These are phyloP conservation scores for Parazoanthus atlanticus DNA, from an alignment of 92 coral and sea anemone species.

Conservation along the genomic window DNA sequence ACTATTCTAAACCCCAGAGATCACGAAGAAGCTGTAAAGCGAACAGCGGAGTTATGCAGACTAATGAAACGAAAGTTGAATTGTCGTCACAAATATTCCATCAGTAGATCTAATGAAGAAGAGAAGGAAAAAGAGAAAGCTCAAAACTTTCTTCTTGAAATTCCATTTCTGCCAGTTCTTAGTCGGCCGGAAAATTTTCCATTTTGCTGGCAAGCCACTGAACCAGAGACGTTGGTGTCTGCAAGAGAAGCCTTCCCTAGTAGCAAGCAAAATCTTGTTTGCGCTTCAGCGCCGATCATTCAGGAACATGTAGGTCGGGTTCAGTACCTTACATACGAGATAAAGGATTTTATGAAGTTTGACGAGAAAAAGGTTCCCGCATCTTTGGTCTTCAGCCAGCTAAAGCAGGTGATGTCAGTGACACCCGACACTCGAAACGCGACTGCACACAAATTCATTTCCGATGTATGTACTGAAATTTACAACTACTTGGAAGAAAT, in stretches of 20 bases:
- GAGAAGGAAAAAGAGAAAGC: constrained; percentile 8
- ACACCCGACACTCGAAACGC: neutral
- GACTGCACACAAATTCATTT: neutral
- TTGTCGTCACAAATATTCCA: constrained; percentile 6
- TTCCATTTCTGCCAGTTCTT: constrained; percentile 67
- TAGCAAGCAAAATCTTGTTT: constrained; percentile 57
- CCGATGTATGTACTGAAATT: constrained; percentile 40
- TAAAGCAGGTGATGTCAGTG: constrained; percentile 45
- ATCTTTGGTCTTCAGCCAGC: constrained; percentile 46
- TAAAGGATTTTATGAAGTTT: constrained; percentile 34
- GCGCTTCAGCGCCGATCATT: constrained; percentile 65
- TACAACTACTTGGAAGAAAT: constrained; percentile 54
- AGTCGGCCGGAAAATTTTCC: constrained; percentile 63
- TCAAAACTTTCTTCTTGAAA: constrained; percentile 17
- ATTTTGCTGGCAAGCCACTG: constrained; percentile 65
- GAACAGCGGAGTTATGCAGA: constrained; percentile 48
- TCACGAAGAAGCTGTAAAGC: constrained; percentile 46
- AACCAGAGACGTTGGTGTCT: constrained; percentile 40
- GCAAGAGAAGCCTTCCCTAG: constrained; percentile 61
- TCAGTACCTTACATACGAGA: neutral
- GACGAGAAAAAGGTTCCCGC: neutral
- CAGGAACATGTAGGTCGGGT: constrained; percentile 43
- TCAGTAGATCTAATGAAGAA: neutral
- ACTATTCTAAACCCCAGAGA: constrained; percentile 28
- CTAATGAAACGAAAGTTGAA: constrained; percentile 53